Conservation (phyloP, 2,113 vertebrate genomes). For the Oncorhynchus keta region DNA sequence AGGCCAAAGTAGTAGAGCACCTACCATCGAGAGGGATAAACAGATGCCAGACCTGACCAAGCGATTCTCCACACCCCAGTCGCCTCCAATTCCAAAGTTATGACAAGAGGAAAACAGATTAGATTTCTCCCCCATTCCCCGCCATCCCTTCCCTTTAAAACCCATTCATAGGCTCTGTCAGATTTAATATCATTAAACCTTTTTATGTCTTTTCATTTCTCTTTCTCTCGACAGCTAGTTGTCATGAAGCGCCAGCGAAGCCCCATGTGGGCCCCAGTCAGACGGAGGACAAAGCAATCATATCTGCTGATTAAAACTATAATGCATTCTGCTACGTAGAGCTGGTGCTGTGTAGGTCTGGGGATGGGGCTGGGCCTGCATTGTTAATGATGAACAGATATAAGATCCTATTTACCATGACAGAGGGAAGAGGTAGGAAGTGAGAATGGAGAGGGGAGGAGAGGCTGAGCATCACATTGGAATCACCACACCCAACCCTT, state of each 20-base stretch:
- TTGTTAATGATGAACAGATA: constrained; percentile 74
- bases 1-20: constrained; percentile 37
- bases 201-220: constrained; percentile 57
- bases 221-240: constrained; percentile 60
- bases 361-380: constrained; percentile 64
- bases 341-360: constrained; percentile 42
- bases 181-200: constrained; percentile 65
- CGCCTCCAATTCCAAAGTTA: constrained; percentile 41
- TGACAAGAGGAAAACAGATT: constrained; percentile 19
- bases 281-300: constrained; percentile 79
- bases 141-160: constrained; percentile 41
- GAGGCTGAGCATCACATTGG: background rate
- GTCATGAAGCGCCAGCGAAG: constrained; percentile 64
- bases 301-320: constrained; percentile 84
- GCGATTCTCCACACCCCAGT: constrained; percentile 30
- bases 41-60: constrained; percentile 47
- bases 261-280: constrained; percentile 60
- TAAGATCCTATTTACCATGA: constrained; percentile 69
- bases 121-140: constrained; percentile 12
- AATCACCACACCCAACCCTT: background rate
- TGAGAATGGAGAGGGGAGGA: constrained; percentile 39
- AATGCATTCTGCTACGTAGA: constrained; percentile 74
- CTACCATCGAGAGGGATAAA: constrained; percentile 36
- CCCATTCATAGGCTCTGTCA: constrained; percentile 43
- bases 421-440: too few relatives aligned